A percentile compares a stretch with the other conserved stretches of the same genome.
Conservation (phyloP, 1,140 invertebrate species). For the Luehdorfia chinensis region DNA sequence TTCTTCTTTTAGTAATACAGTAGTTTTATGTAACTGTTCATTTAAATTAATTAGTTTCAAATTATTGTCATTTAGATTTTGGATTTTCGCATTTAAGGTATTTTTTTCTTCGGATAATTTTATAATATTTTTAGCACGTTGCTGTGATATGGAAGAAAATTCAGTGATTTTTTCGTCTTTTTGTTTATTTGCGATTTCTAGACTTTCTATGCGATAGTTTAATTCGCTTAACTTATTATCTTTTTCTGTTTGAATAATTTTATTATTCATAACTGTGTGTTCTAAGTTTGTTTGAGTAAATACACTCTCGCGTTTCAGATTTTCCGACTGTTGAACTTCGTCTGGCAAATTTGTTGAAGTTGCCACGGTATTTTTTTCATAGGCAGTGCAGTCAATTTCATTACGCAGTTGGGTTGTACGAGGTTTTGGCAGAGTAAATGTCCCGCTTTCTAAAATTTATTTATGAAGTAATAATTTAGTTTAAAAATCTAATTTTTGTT, state of each 20-base stretch:
- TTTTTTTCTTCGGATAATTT: constrained; percentile 40
- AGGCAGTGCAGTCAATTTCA: not conserved
- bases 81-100: constrained; percentile 34
- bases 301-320: constrained; percentile 22
- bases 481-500: constrained; percentile 3
- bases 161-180: constrained; percentile 37
- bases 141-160: constrained; percentile 26
- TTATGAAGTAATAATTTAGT: not conserved
- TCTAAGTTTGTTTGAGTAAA: constrained; percentile 35
- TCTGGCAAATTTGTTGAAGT: constrained; percentile 4
- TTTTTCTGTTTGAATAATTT: constrained; percentile 44
- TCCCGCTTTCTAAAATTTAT: constrained; percentile 46
- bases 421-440: constrained; percentile 44
- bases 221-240: constrained; percentile 30
- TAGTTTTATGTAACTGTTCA: constrained; percentile 31
- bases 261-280: constrained; percentile 19
- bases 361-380: constrained; percentile 25
- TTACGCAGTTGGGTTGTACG: constrained; percentile 18
- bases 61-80: constrained; percentile 35
- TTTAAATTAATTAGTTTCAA: constrained; percentile 43
- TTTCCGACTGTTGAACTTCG: not conserved
- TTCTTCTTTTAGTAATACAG: constrained; percentile 41
- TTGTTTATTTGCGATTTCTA: constrained; percentile 32
- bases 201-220: constrained; percentile 26
- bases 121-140: constrained; percentile 37